Evolutionary conservation across 2,113 vertebrate genomes (phyloP).

Genomic region (Xenotilapia flavipinnis): DNA sequence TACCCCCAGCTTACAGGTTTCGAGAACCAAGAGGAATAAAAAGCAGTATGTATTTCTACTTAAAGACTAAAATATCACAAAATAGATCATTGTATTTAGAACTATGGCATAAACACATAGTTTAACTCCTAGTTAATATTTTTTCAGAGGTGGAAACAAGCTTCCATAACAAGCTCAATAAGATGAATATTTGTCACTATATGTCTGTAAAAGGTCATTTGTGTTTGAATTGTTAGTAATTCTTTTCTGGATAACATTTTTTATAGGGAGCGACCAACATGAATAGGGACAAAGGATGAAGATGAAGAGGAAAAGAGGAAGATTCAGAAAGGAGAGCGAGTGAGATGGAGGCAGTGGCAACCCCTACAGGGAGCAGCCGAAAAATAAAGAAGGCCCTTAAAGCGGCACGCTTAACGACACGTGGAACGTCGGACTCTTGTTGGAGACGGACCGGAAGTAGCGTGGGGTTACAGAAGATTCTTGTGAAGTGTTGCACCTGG

Average conservation of each 20-base stretch:
- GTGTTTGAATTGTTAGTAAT: not conserved
- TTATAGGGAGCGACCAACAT: not conserved
- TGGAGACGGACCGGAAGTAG: conserved; percentile 54
- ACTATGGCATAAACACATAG: not conserved
- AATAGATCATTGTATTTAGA: not conserved
- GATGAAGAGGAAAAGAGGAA: not conserved
- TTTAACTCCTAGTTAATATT: not conserved
- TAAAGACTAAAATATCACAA: not conserved
- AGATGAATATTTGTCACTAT: not conserved
- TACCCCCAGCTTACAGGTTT: not conserved
- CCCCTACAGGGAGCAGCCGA: not conserved
- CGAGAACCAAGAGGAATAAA: not conserved
- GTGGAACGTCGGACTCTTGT: not conserved
- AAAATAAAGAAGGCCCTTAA: not conserved
- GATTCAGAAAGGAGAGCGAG: not conserved
- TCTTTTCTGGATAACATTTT: not conserved
- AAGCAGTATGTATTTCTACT: not conserved
- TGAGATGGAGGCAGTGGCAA: not conserved
- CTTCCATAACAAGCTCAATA: not conserved
- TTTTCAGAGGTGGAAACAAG: not conserved
- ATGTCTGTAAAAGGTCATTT: not conserved
- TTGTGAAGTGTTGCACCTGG: not conserved
- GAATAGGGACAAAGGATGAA: not conserved
- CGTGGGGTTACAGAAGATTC: conserved; percentile 33
- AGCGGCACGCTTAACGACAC: not conserved